phyloP scores from a whole-genome alignment of 2,888 invertebrate genomes.

The Corbicula japonica region DNA sequence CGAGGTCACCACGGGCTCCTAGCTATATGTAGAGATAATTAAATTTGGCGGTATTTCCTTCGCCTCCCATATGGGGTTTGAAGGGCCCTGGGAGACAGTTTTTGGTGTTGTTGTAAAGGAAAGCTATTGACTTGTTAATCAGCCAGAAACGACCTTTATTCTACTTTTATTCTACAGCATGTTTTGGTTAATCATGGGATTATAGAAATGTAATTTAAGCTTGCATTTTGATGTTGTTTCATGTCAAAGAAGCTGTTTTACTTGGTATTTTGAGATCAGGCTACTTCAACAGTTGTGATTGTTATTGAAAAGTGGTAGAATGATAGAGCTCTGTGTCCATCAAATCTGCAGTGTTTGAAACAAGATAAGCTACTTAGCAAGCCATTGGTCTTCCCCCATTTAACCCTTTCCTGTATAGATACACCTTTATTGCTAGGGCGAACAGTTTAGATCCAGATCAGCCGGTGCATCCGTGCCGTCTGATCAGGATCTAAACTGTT shows the following conservation, averaged over 20 bases:
- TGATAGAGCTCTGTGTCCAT: no score
- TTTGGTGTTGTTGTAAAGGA: neutral
- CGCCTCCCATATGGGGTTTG: slow-evolving; percentile 43
- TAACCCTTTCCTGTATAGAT: no score
- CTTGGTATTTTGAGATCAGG: slow-evolving; percentile 6
- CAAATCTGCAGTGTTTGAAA: no score
- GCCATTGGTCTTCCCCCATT: no score
- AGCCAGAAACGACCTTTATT: slow-evolving; percentile 19
- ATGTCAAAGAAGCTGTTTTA: neutral
- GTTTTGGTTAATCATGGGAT: slow-evolving; percentile 32
- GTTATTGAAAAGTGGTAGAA: slow-evolving; percentile 9
- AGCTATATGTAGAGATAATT: slow-evolving; percentile 25
- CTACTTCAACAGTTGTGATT: neutral
- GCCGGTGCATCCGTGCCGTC: no score
- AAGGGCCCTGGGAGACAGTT: slow-evolving; percentile 25
- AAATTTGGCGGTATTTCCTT: slow-evolving; percentile 21
- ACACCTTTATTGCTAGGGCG: no score
- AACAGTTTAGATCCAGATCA: no score
- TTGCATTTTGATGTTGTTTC: slow-evolving; percentile 17
- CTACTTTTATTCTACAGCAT: slow-evolving; percentile 30
- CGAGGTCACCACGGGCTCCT: slow-evolving; percentile 42
- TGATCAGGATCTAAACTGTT: no score
- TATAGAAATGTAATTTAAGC: slow-evolving; percentile 15
- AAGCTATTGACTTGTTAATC: slow-evolving; percentile 36
- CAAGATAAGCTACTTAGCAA: no score